Evolutionary conservation across 2,113 vertebrate species (phyloP), one percentile per base, ranked within the genome.

Genomic region (Rutilus rutilus): DNA sequence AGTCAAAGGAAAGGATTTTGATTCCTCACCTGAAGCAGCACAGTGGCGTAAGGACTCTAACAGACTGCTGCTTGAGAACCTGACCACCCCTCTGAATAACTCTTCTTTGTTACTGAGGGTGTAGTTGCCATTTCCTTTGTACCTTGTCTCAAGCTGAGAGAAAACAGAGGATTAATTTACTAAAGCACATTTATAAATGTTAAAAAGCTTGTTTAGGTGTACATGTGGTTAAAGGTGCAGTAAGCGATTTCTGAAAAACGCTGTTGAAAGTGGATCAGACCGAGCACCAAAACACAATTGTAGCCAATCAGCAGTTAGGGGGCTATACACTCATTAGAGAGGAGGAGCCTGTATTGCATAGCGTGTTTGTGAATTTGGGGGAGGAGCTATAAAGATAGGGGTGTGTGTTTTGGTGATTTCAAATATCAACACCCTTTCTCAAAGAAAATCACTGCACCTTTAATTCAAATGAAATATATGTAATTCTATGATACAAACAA

Each of bases 21-120:
- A 45, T 23, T 52, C 11, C 5, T 92, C 78, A 99, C 98, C 97
- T 1, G 95, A 93, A 78, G 95, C 93, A 79, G 96, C 95, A 89
- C 97, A 95, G 89, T 95, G 92, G 86, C 94, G 95, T 60, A 99
- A 76, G 0, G 98, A 96, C 89, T 99, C 97, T 83, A 99, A 91
- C 60, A 99, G 94, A 91, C 97, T 94, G 2, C 93, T 95, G 91
- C 98, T 98, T 30, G 95, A 92, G 94, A 99, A 99, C 89, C 94
- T 97, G 52, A 99, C 92, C 33, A 96, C 86, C 88, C 97, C 97
- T 92, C 92, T 94, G 90, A 99, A 96, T 2, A 96, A 94, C 59
- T 97, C 93, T 10, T 93, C 89, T 57, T 92, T 91, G 60, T 93
- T 92, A 15, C 93, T 86, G 89, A 97, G 91, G 83, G 92, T 92